Conservation (phyloP, 2,888 invertebrate species). For the Drosophila setosimentum region DNA sequence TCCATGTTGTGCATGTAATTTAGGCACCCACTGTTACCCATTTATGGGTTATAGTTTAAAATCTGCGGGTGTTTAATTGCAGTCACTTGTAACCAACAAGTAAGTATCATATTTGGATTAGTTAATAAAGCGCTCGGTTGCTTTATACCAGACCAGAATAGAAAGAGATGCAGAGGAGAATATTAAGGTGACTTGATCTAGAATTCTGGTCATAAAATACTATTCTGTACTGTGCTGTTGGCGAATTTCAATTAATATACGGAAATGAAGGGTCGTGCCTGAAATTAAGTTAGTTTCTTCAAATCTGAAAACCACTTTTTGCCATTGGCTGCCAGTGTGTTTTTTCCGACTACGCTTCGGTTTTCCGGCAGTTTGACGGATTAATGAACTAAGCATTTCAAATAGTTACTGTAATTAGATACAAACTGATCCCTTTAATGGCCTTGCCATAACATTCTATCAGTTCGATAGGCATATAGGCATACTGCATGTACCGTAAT, state of each 20-base stretch:
- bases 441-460: not conserved
- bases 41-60: slow-evolving; percentile 46
- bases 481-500: slow-evolving; percentile 15
- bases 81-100: slow-evolving; percentile 20
- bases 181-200: not conserved
- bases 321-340: not conserved
- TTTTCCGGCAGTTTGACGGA: not conserved
- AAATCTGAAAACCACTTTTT: not conserved
- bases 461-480: not conserved
- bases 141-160: not conserved
- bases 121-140: not conserved
- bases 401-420: not conserved
- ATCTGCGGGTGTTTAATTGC: slow-evolving; percentile 34
- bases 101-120: not conserved
- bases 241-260: not conserved
- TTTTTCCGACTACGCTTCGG: not conserved
- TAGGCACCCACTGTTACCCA: slow-evolving; percentile 19
- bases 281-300: not conserved
- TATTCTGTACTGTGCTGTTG: not conserved
- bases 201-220: not conserved
- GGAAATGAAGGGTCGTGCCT: not conserved
- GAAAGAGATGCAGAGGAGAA: not conserved
- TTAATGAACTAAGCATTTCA: not conserved
- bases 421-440: not conserved
- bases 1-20: slow-evolving; percentile 35